Evolutionary conservation across 1,140 invertebrate genomes (phyloP), one percentile per base, ranked within the genome.

Genomic region (Scaptomyza graminum): DNA sequence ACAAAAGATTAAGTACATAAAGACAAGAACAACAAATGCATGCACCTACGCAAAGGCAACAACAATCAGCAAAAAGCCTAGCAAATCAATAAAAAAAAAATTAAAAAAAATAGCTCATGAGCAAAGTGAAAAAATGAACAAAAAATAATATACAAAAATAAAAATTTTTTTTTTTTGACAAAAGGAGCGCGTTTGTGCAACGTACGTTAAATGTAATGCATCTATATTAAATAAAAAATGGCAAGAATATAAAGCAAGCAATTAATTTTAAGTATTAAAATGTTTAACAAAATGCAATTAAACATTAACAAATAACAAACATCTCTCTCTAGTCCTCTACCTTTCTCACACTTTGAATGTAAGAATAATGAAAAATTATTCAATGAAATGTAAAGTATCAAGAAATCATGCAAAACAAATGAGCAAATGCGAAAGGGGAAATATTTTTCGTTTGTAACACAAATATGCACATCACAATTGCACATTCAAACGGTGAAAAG

Each of bases 241-340:
- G 79, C 83, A 79, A 82, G 54, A 82, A 85, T 84, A 84, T 80
- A 88, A 84, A 75, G 74, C 69, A 90, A 89, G 84, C 76, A 90
- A 90, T 68, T 88, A 89, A 76, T 79, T 88, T 89, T 88, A 87
- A 82, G 82, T 82, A 87, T 88, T 79, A 76, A 77, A 78, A 87
- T 87, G 78, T 87, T 87, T 79, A 88, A 87, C 66, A 88, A 73
- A 72, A 67, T 55, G 44, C 56, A 71, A 15, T 15, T 46, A 75
- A 60, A 46, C 46, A 51, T 41, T n/a, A 41, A 41, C 41, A 66
- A 62, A 18, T 9, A 54, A 12, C 18, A 75, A 59, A 72, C 67
- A 87, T 67, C 73, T 64, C 63, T 80, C 46, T 77, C 63, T 69
- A 74, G 74, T 79, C 78, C 83, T 66, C 55, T 52, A 39, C 43